phyloP scores from a whole-genome alignment of 2,888 invertebrate species.

The Venusia cambrica region DNA sequence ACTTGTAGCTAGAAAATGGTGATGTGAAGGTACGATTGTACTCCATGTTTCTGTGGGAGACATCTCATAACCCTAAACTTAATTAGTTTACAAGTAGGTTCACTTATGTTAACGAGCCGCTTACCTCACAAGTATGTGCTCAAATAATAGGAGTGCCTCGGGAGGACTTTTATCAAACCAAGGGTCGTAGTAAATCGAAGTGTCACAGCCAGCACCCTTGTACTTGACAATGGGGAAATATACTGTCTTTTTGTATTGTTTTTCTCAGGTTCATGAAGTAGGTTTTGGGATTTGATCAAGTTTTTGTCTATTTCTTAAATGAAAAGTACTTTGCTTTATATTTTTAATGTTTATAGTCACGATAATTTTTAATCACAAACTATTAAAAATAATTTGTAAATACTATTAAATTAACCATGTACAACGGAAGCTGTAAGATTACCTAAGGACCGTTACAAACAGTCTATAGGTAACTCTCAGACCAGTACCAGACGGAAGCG shows the following conservation, averaged over 20 bases:
- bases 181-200: conserved; percentile 74
- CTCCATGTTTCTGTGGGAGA: conserved; percentile 26
- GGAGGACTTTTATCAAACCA: conserved; percentile 69
- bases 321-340: too few species aligned
- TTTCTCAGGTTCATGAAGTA: conserved; percentile 31
- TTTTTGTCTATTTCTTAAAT: too few species aligned
- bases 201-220: conserved; percentile 66
- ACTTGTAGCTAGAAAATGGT: too few species aligned
- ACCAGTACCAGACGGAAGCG: too few species aligned
- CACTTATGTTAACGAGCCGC: conserved; percentile 31
- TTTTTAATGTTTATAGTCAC: too few species aligned
- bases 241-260: conserved; percentile 62
- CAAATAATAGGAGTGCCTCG: conserved; percentile 59
- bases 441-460: too few species aligned
- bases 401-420: too few species aligned
- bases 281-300: conserved; percentile 29
- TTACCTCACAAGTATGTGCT: conserved; percentile 31
- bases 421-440: too few species aligned
- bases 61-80: conserved; percentile 32
- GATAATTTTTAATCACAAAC: too few species aligned
- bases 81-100: conserved; percentile 33
- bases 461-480: too few species aligned
- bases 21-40: too few species aligned
- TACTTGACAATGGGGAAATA: conserved; percentile 66
- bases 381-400: too few species aligned